phyloP scores from a whole-genome alignment of 2,888 invertebrate genomes.

The Ectobius pallidus region DNA sequence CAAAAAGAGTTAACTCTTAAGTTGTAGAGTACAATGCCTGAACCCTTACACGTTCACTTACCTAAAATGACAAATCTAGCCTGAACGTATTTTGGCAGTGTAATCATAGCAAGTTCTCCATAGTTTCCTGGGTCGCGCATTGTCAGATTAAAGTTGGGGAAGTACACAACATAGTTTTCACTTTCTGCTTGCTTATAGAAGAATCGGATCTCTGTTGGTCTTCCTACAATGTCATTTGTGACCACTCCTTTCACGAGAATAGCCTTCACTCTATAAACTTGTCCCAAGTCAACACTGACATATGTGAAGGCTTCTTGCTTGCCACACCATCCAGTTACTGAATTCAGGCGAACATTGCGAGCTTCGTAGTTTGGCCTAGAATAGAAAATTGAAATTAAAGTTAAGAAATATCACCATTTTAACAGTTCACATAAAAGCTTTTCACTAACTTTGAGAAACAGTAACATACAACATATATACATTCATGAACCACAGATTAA shows the following conservation, averaged over 20 bases:
- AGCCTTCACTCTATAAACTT: slow-evolving; percentile 90
- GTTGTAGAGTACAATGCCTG: no score
- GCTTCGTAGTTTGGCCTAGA: slow-evolving; percentile 84
- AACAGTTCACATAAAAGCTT: no score
- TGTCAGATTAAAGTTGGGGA: slow-evolving; percentile 93
- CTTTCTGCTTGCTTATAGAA: slow-evolving; percentile 95
- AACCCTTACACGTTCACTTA: slow-evolving; percentile 41
- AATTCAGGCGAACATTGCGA: slow-evolving; percentile 84
- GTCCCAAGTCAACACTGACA: slow-evolving; percentile 92
- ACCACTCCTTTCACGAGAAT: slow-evolving; percentile 94
- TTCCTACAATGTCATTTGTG: slow-evolving; percentile 92
- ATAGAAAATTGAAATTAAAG: neutral
- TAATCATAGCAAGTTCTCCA: slow-evolving; percentile 95
- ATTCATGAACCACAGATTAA: no score
- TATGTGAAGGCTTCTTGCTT: slow-evolving; percentile 96
- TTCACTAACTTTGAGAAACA: no score
- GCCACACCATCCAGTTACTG: slow-evolving; percentile 96
- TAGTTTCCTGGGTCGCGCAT: slow-evolving; percentile 97
- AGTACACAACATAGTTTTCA: slow-evolving; percentile 95
- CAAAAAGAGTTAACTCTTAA: no score
- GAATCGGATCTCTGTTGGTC: slow-evolving; percentile 95
- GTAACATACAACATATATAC: no score
- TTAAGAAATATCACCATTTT: no score
- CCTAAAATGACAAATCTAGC: slow-evolving; percentile 89
- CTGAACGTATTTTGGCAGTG: slow-evolving; percentile 90